phyloP scores from a whole-genome alignment of 1,140 invertebrate species.

The Atta cephalotes region DNA sequence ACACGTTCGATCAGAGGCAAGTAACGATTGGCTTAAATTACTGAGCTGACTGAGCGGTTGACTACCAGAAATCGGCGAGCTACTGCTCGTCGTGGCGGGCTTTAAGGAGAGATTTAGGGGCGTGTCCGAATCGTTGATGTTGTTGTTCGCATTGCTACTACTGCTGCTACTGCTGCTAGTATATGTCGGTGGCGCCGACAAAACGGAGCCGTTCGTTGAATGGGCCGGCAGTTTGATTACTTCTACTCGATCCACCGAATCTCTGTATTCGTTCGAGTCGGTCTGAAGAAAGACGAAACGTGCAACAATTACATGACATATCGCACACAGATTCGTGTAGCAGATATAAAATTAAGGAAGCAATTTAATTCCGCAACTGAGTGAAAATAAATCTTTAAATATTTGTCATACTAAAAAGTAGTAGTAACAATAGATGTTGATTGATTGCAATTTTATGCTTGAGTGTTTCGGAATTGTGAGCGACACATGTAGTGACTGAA shows the following conservation, averaged over 20 bases:
- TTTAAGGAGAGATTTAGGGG: slow-evolving; percentile 94
- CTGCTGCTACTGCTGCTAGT: slow-evolving; percentile 79
- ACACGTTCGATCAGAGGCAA: slow-evolving; percentile 87
- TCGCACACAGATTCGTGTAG: neutral
- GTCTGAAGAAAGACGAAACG: slow-evolving; percentile 71
- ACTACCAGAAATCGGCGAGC: slow-evolving; percentile 82
- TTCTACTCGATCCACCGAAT: slow-evolving; percentile 89
- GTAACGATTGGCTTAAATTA: slow-evolving; percentile 86
- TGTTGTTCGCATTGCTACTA: slow-evolving; percentile 81
- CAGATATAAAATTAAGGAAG: neutral
- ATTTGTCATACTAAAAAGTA: neutral
- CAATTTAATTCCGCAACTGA: neutral
- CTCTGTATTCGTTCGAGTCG: slow-evolving; percentile 82
- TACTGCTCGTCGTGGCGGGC: slow-evolving; percentile 86
- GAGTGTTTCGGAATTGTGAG: neutral
- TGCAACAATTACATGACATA: neutral
- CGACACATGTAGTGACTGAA: neutral
- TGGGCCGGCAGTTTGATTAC: slow-evolving; percentile 91
- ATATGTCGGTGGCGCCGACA: slow-evolving; percentile 83
- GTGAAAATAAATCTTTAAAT: neutral
- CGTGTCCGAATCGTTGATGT: slow-evolving; percentile 89
- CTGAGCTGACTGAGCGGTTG: slow-evolving; percentile 87
- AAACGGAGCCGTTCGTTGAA: slow-evolving; percentile 85
- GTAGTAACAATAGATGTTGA: neutral
- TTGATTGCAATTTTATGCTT: neutral